A percentile compares a stretch with the other conserved stretches of the same genome.
Evolutionary conservation across 2,797 vertebrate species (phyloP).

Genomic region (Poeciliopsis paucimaculata): DNA sequence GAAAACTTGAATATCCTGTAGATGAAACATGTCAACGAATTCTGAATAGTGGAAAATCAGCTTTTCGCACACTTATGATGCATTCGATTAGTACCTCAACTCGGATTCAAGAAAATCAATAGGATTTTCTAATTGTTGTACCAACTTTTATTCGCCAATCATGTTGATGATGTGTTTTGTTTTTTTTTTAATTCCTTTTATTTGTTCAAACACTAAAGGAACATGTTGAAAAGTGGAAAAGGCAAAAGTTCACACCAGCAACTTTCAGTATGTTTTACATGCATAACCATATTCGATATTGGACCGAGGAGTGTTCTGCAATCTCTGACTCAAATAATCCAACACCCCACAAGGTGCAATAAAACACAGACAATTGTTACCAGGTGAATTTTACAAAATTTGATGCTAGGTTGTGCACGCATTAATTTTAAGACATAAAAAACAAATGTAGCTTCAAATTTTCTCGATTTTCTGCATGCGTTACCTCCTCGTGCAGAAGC

Average conservation of each 20-base stretch:
- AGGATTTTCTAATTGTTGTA: background rate
- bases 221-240: background rate
- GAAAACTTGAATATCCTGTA: constrained; percentile 11
- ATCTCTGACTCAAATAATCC: background rate
- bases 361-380: background rate
- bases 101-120: background rate
- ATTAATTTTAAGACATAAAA: background rate
- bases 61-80: background rate
- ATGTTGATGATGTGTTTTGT: background rate
- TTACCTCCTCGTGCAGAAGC: background rate
- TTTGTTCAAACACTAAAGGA: background rate
- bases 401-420: background rate
- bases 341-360: background rate
- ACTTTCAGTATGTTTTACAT: background rate
- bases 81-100: background rate
- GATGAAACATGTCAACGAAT: background rate
- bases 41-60: background rate
- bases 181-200: background rate
- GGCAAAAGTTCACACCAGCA: background rate
- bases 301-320: background rate
- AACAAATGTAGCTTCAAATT: background rate
- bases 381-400: background rate
- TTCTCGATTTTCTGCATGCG: background rate
- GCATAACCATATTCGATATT: background rate
- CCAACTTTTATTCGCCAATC: background rate